A percentile compares a stretch with the other conserved stretches of the same genome.
phyloP scores from a whole-genome alignment of 2,888 invertebrate genomes.

The Eilema sororculum region DNA sequence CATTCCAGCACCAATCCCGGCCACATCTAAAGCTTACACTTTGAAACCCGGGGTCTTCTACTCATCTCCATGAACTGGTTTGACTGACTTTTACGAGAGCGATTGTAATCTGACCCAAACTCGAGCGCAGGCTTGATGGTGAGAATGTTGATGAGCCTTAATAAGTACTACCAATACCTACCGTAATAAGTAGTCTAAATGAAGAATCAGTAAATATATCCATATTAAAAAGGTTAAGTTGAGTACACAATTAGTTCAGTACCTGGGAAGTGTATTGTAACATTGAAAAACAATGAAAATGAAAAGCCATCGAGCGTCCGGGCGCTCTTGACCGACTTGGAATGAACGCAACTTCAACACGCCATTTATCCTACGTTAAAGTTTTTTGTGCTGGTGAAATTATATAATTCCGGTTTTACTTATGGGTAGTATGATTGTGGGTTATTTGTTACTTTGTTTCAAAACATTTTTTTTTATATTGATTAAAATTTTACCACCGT shows the following conservation, averaged over 20 bases:
- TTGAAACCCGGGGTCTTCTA: not conserved
- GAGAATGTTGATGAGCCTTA: too few species aligned
- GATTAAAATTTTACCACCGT: too few species aligned
- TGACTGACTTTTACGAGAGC: not conserved
- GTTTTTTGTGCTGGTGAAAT: slow-evolving; percentile 40
- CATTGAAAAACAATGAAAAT: slow-evolving; percentile 65
- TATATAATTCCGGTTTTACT: slow-evolving; percentile 33
- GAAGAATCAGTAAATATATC: not conserved
- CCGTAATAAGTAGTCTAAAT: too few species aligned
- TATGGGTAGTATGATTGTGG: slow-evolving; percentile 21
- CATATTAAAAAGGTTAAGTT: not conserved
- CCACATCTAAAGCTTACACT: not conserved
- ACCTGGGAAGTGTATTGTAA: slow-evolving; percentile 19
- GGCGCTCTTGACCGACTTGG: slow-evolving; percentile 63
- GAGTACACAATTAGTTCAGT: slow-evolving; percentile 22
- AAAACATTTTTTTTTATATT: too few species aligned
- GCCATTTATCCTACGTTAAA: slow-evolving; percentile 49
- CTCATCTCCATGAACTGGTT: not conserved
- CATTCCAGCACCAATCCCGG: not conserved
- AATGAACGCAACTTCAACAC: slow-evolving; percentile 52
- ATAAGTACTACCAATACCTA: too few species aligned
- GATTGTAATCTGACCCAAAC: too few species aligned
- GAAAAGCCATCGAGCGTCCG: slow-evolving; percentile 59
- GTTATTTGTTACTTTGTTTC: not conserved
- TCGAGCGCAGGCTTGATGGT: too few species aligned